Percentiles rank a stretch among this genome's conserved stretches.
Evolutionary conservation across 64 coral and sea anemone genomes (phyloP).

Genomic region (Pocillopora verrucosa): DNA sequence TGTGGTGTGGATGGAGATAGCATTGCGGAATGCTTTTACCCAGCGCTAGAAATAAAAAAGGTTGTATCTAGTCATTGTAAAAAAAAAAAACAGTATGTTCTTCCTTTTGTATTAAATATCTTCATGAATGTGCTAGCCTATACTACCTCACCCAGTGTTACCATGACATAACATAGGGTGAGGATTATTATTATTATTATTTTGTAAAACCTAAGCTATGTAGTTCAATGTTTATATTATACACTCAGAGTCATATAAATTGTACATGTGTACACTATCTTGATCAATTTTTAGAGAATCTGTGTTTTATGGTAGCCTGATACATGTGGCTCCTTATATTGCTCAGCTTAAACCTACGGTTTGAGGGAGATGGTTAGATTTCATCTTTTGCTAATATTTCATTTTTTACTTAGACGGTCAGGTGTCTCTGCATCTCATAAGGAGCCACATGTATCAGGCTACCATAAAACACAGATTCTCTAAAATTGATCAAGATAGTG

Average conservation of each 20-base stretch:
- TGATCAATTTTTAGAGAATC: constrained; percentile 34
- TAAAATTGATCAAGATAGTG: constrained; percentile 41
- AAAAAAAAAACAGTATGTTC: too few species aligned
- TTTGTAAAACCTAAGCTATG: too few species aligned
- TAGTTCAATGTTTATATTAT: too few species aligned
- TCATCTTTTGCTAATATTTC: neutral
- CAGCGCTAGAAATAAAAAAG: constrained; percentile 43
- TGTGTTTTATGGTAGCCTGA: neutral
- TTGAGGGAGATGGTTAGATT: constrained; percentile 14
- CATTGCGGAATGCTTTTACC: constrained; percentile 32
- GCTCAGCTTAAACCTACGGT: constrained; percentile 4
- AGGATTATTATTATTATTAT: too few species aligned
- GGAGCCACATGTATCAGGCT: constrained; percentile 16
- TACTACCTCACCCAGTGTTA: too few species aligned
- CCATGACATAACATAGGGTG: too few species aligned
- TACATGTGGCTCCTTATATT: constrained; percentile 23
- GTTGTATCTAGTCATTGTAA: too few species aligned
- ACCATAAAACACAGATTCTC: neutral
- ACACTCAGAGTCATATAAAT: too few species aligned
- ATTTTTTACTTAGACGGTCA: neutral
- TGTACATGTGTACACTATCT: too few species aligned
- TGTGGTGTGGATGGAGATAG: constrained; percentile 14
- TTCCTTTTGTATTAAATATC: too few species aligned
- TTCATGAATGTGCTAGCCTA: too few species aligned
- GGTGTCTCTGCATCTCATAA: constrained; percentile 29